Base-by-base conservation (phyloP, 2,797 vertebrate species). In the Halcyon chelicuti region DNA sequence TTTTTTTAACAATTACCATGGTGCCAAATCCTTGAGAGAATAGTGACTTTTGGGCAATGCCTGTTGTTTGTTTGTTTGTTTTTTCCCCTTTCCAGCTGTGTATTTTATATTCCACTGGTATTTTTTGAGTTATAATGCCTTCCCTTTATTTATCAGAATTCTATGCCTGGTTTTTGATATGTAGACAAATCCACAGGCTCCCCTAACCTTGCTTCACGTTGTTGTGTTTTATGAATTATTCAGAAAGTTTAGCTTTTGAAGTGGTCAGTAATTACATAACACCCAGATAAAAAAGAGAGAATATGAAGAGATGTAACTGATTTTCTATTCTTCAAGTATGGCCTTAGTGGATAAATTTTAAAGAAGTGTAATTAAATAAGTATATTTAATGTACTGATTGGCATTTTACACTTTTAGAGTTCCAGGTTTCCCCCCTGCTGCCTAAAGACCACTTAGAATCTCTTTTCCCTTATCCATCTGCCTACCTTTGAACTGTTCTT, bases 181-280 rank as follows among this genome's bases (percentile, higher is more conserved):
- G 65, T 54, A 78, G 78, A 80, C 62, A 88, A 88, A 96, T 44
- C 89, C 94, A 90, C 63, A 87, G 89, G 80, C 76, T 82, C 20
- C 42, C 23, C n/a, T 85, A 78, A 88, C 83, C 52, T 74, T 91
- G 42, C 57, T 58, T 91, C 37, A 22, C 83, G 65, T 93, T 88
- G 55, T 77, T 5, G 0, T 61, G 31, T 75, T 73, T 3, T 40
- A 91, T 96, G 87, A 94, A 96, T 96, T 93, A 96, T 96, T 96
- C 90, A 95, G 66, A 60, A 97, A 93, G n/a, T 82, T 94, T 91
- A 76, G 37, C 85, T 93, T 96, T 96, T 95, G 92, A 94, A 96
- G 79, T 93, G 95, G 91, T 75, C 89, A 84, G 72, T 91, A 92
- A 96, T 96, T 96, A 94, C 51, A 68, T 35, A 72, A 77, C 47